Evolutionary conservation across 2,113 vertebrate genomes (phyloP).

Genomic region (Hydrochoerus hydrochaeris): DNA sequence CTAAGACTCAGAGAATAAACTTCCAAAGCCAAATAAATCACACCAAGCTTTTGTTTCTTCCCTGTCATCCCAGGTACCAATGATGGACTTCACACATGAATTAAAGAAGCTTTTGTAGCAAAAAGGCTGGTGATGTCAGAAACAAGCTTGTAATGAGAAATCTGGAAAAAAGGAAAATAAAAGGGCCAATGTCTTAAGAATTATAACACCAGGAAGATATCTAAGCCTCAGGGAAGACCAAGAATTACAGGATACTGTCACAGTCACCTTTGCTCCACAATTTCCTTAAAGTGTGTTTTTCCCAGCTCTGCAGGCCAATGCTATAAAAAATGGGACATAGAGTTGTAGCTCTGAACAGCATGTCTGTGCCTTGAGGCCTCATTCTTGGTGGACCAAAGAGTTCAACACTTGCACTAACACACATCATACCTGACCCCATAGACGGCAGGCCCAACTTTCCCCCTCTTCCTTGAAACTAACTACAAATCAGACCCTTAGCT

Average conservation of each 20-base stretch:
- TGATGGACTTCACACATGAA: not conserved
- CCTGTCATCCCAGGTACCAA: not conserved
- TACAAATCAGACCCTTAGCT: not conserved
- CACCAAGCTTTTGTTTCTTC: not conserved
- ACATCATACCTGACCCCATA: not conserved
- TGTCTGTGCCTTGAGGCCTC: not conserved
- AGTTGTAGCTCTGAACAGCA: not conserved
- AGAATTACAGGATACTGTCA: not conserved
- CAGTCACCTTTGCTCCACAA: not conserved
- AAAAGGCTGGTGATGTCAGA: not conserved
- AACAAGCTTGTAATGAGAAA: not conserved
- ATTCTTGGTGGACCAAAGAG: not conserved
- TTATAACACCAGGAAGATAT: not conserved
- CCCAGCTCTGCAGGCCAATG: not conserved
- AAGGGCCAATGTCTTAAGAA: not conserved
- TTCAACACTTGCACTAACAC: not conserved
- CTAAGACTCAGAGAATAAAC: not conserved
- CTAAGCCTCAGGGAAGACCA: not conserved
- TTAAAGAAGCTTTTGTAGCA: not conserved
- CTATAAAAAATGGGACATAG: not conserved
- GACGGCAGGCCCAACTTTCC: accelerated
- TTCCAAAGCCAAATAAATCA: not conserved
- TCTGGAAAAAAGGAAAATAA: not conserved
- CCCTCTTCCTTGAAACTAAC: not conserved
- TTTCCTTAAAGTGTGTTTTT: not conserved